phyloP scores from a whole-genome alignment of 35 echinoderm and acorn worm species.

The Heliocidaris erythrogramma region DNA sequence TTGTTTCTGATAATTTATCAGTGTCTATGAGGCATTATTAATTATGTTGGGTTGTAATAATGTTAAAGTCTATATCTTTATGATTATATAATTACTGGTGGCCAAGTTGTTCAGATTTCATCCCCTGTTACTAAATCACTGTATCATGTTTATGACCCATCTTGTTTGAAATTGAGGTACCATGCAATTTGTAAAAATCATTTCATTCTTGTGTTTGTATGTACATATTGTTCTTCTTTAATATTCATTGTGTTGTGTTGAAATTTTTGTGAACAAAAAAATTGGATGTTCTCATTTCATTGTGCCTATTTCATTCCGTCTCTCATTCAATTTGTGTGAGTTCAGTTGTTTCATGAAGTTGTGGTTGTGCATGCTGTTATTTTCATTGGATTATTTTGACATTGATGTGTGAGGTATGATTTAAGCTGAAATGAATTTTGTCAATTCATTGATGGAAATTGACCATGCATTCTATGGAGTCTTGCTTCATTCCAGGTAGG shows the following conservation, averaged over 20 bases:
- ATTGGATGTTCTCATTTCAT: not conserved
- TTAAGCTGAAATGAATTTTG: no score
- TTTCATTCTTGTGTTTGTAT: not conserved
- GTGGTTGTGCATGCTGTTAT: no score
- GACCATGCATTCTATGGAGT: no score
- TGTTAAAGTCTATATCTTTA: no score
- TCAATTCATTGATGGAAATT: no score
- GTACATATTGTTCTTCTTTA: not conserved
- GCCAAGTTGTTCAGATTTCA: not conserved
- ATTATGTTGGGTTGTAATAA: no score
- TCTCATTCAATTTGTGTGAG: not conserved
- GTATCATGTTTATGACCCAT: not conserved
- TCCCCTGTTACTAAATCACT: not conserved
- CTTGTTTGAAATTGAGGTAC: not conserved
- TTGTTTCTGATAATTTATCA: no score
- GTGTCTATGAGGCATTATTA: no score
- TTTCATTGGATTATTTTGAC: no score
- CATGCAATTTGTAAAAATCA: not conserved
- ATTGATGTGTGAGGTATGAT: no score
- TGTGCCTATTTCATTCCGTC: not conserved
- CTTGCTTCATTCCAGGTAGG: no score
- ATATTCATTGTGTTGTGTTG: not conserved
- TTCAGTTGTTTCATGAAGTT: not conserved
- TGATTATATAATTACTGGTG: not conserved
- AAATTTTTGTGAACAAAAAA: not conserved